These are phyloP conservation scores for Cryptocephalus primarius DNA, from an alignment of 2,888 invertebrate genomes.

Conservation along the genomic window DNA sequence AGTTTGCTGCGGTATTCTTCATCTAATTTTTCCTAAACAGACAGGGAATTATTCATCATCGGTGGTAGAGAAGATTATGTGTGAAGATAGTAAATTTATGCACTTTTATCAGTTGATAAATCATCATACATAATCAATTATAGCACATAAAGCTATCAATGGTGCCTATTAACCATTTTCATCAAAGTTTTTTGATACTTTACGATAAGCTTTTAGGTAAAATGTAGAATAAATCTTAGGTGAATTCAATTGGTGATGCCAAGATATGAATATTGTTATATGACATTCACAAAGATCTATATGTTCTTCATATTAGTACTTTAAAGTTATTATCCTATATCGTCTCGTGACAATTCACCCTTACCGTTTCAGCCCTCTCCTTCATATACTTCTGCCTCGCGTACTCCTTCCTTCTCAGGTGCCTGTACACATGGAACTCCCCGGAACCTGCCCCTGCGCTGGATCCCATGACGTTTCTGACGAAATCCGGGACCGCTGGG, in stretches of 20 bases:
- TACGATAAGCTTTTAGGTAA: neutral
- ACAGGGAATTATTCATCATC: no score
- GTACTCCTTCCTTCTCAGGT: slow-evolving; percentile 90
- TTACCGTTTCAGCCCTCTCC: slow-evolving; percentile 74
- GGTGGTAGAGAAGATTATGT: neutral
- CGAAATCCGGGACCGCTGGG: slow-evolving; percentile 83
- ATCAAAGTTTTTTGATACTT: neutral
- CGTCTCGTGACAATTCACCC: neutral
- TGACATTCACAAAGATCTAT: no score
- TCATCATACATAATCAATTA: no score
- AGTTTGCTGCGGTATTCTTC: slow-evolving; percentile 72
- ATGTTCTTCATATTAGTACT: neutral
- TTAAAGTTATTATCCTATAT: no score
- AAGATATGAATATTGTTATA: neutral
- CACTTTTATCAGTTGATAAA: no score
- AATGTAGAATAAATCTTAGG: neutral
- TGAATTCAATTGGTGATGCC: no score
- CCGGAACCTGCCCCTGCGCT: slow-evolving; percentile 99
- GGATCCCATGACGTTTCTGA: slow-evolving; percentile 99
- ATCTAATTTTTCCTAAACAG: slow-evolving; percentile 65
- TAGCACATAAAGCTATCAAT: no score
- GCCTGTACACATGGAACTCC: slow-evolving; percentile 97
- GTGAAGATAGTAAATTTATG: no score
- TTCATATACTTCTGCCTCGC: slow-evolving; percentile 90
- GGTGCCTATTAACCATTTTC: no score